A percentile compares a stretch with the other conserved stretches of the same genome.
Conservation (phyloP, 2,888 invertebrate species). For the Holacanthella duospinosa region DNA sequence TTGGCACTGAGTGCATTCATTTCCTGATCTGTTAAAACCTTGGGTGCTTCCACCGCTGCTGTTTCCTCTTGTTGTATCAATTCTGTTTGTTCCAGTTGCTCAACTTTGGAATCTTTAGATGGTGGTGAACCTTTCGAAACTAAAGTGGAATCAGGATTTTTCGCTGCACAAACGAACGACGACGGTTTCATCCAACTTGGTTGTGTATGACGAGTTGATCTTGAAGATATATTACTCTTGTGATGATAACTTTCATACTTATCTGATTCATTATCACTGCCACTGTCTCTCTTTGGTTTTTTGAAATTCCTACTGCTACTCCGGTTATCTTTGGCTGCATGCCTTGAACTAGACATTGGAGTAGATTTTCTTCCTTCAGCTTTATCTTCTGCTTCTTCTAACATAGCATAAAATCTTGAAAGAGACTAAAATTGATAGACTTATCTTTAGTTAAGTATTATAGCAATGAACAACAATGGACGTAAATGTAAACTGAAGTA, state of each 20-base stretch:
- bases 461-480: background rate
- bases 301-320: slow-evolving; percentile 27
- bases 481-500: background rate
- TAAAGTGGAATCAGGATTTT: slow-evolving; percentile 4
- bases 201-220: too few relatives aligned
- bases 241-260: too few relatives aligned
- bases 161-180: slow-evolving; percentile 15
- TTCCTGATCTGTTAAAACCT: slow-evolving; percentile 61
- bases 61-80: background rate
- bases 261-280: slow-evolving; percentile 3
- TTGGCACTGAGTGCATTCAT: slow-evolving; percentile 84
- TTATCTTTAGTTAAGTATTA: too few relatives aligned
- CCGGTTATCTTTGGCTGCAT: slow-evolving; percentile 26
- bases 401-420: slow-evolving; percentile 45
- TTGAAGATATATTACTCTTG: too few relatives aligned
- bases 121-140: background rate
- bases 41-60: slow-evolving; percentile 15
- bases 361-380: slow-evolving; percentile 10
- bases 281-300: slow-evolving; percentile 15
- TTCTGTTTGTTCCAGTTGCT: background rate
- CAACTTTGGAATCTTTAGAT: background rate
- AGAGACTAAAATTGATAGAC: slow-evolving; percentile 44
- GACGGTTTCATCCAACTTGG: too few relatives aligned
- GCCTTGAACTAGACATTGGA: slow-evolving; percentile 23
- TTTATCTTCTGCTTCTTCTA: slow-evolving; percentile 45